A percentile compares a stretch with the other conserved stretches of the same genome.
These are phyloP conservation scores for Sipha flava DNA, from an alignment of 1,140 invertebrate species.

Conservation along the genomic window DNA sequence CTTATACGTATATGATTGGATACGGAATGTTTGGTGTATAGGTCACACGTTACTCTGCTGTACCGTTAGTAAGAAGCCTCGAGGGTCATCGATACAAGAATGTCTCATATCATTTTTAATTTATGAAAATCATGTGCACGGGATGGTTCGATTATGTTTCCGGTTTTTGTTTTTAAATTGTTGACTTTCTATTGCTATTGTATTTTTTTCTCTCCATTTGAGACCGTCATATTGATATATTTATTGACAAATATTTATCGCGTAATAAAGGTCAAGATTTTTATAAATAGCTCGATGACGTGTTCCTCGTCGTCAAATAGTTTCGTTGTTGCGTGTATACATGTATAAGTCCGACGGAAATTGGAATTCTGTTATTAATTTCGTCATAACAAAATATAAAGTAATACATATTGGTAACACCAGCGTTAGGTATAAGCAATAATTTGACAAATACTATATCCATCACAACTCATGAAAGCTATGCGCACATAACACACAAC, in stretches of 20 bases:
- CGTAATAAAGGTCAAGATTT: not conserved
- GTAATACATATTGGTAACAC: too few relatives aligned
- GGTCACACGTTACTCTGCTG: conserved; percentile 10
- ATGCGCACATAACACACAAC: not conserved
- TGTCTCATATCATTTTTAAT: conserved; percentile 19
- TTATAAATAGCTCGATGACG: not conserved
- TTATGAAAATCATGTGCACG: conserved; percentile 21
- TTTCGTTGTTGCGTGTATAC: not conserved
- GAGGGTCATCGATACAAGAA: conserved; percentile 28
- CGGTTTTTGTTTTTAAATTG: conserved; percentile 9
- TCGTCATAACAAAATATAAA: too few relatives aligned
- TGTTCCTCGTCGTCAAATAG: not conserved
- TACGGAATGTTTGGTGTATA: conserved; percentile 19
- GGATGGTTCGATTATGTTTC: not conserved
- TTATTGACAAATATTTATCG: not conserved
- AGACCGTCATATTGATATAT: too few relatives aligned
- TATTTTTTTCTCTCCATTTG: not conserved
- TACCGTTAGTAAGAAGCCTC: conserved; percentile 30
- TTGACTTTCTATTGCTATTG: not conserved
- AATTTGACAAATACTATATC: too few relatives aligned
- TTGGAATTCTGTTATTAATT: too few relatives aligned
- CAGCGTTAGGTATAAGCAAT: too few relatives aligned
- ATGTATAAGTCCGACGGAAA: not conserved
- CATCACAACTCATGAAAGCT: too few relatives aligned
- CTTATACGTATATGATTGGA: not conserved